phyloP scores from a whole-genome alignment of 2,888 invertebrate genomes.

The Cheilosia vernalis region DNA sequence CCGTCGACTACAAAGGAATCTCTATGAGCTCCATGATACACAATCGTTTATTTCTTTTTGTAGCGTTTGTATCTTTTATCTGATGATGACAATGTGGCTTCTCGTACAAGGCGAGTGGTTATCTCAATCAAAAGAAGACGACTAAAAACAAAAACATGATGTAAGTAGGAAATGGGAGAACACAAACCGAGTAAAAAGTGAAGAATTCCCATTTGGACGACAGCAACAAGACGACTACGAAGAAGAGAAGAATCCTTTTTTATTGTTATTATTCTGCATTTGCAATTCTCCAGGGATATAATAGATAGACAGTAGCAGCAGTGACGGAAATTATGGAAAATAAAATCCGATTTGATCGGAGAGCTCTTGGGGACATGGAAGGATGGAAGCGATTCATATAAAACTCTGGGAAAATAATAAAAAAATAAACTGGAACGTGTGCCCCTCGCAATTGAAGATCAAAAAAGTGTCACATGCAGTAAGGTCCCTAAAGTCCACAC shows the following conservation, averaged over 20 bases:
- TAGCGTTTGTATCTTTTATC: conserved; percentile 18
- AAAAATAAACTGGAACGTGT: too few species aligned
- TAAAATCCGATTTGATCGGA: conserved; percentile 49
- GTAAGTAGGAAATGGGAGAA: conserved; percentile 28
- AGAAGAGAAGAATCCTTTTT: conserved; percentile 27
- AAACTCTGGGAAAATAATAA: too few species aligned
- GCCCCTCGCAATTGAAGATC: too few species aligned
- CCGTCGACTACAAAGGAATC: conserved; percentile 17
- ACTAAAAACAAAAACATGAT: conserved; percentile 38
- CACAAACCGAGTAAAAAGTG: neutral
- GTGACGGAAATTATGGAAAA: conserved; percentile 33
- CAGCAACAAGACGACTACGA: conserved; percentile 7
- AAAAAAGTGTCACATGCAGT: too few species aligned
- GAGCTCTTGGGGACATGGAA: conserved; percentile 16
- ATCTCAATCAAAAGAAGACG: conserved; percentile 52
- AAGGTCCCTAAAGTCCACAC: too few species aligned
- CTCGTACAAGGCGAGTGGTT: conserved; percentile 27
- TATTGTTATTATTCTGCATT: conserved; percentile 27
- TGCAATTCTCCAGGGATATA: conserved; percentile 27
- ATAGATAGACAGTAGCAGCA: conserved; percentile 4
- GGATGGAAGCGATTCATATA: too few species aligned
- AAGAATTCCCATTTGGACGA: conserved; percentile 20
- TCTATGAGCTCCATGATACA: conserved; percentile 22
- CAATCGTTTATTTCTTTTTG: conserved; percentile 17
- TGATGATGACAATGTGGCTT: conserved; percentile 29